These are phyloP conservation scores for Sapajus apella DNA, from an alignment of 2,113 vertebrate species.

Conservation along the genomic window DNA sequence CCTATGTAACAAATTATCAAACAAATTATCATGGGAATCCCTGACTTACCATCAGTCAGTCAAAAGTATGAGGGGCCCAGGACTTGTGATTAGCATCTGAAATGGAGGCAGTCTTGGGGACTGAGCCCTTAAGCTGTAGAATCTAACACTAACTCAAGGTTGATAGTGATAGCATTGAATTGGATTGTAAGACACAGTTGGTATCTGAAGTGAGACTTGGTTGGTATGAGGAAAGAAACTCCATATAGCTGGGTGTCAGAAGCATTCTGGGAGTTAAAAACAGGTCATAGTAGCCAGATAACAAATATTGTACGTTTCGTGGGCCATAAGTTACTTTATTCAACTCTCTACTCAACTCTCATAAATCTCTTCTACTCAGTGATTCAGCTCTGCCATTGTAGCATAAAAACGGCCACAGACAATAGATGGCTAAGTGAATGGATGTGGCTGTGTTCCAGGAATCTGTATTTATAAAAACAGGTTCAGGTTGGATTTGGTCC, in stretches of 20 bases:
- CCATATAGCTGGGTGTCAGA: background rate
- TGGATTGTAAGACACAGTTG: background rate
- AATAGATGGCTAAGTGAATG: background rate
- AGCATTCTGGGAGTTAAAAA: background rate
- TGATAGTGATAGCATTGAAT: background rate
- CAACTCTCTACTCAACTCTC: background rate
- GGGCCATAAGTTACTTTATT: background rate
- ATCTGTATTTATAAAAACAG: background rate
- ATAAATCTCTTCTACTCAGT: background rate
- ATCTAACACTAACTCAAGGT: background rate
- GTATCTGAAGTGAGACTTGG: background rate
- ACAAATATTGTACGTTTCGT: background rate
- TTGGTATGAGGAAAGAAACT: background rate
- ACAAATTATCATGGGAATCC: background rate
- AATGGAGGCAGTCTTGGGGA: background rate
- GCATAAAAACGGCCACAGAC: background rate
- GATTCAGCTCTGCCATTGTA: background rate
- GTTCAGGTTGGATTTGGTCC: background rate
- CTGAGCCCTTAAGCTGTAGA: background rate
- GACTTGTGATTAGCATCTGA: background rate
- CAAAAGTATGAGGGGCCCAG: background rate
- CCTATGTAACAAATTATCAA: background rate
- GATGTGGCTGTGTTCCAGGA: background rate
- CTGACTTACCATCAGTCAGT: background rate
- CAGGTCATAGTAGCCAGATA: background rate